phyloP scores from a whole-genome alignment of 2,797 vertebrate species.

The Cirrhinus mrigala region DNA sequence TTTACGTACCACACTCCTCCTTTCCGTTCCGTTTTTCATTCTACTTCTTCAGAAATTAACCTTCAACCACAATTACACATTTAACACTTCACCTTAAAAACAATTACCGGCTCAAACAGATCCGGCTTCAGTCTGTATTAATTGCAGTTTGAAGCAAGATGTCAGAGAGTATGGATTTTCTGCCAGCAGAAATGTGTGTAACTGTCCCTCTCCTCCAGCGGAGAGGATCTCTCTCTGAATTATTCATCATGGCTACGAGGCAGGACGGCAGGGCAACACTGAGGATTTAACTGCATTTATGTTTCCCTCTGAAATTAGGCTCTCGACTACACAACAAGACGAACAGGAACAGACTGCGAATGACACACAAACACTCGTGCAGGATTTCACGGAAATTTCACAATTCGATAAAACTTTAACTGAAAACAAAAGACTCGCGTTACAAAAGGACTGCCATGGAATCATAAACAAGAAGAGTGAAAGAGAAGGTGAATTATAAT shows the following conservation, averaged over 20 bases:
- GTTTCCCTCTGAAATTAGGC: slow-evolving; percentile 79
- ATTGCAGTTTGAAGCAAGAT: slow-evolving; percentile 82
- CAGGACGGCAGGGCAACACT: slow-evolving; percentile 77
- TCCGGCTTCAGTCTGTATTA: slow-evolving; percentile 73
- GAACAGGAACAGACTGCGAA: slow-evolving; percentile 24
- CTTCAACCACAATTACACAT: slow-evolving; percentile 68
- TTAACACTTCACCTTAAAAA: slow-evolving; percentile 74
- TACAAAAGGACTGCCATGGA: slow-evolving; percentile 16
- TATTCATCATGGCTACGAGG: slow-evolving; percentile 77
- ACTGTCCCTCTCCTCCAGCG: slow-evolving; percentile 74
- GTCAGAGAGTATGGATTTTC: slow-evolving; percentile 82
- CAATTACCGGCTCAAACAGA: slow-evolving; percentile 76
- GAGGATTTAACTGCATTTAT: slow-evolving; percentile 82
- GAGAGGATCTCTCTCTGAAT: slow-evolving; percentile 77
- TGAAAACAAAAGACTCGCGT: slow-evolving; percentile 16
- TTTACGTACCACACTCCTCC: slow-evolving; percentile 30
- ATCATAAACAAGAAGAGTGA: slow-evolving; percentile 19
- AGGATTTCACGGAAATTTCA: background rate
- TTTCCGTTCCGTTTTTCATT: slow-evolving; percentile 54
- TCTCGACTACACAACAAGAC: slow-evolving; percentile 68
- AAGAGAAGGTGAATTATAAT: slow-evolving; percentile 54
- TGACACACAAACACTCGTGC: slow-evolving; percentile 3
- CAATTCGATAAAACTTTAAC: slow-evolving; percentile 41
- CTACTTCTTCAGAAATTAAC: slow-evolving; percentile 59
- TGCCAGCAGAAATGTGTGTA: slow-evolving; percentile 77